Evolutionary conservation across 2,113 vertebrate genomes (phyloP), one percentile per base, ranked within the genome.

Genomic region (Laterallus jamaicensis): DNA sequence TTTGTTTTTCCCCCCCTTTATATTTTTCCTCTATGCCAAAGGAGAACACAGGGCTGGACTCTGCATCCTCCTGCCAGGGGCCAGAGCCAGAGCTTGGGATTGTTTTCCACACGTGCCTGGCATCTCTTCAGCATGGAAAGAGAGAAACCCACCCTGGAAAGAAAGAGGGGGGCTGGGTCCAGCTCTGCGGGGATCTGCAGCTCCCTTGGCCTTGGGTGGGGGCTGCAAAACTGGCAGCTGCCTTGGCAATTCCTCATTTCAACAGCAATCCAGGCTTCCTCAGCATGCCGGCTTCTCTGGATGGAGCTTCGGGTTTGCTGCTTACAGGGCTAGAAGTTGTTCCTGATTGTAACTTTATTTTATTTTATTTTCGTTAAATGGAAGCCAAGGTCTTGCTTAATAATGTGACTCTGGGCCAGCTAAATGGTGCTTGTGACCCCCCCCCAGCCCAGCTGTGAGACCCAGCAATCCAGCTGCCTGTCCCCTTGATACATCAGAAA

Each of bases 281-380:
- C 4, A 3, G 8, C 5, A 3, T 21, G 24, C 63, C 21, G 2
- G 20, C 12, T 31, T 17, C 17, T 6, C 6, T 9, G 0, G 22
- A 8, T 3, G 16, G 21, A 55, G n/a, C 21, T 63, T 63, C n/a
- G 22, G 6, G 11, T 67, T 42, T 31, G 25, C 47, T 52, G 2
- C 35, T 52, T 52, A 29, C 55, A 31, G 83, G 73, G 44, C 21
- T 42, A 12, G 28, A 3, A 1, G 8, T 24, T 55, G 18, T 70
- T 17, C 6, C 14, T 44, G 8, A 47, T 1, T 21, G 40, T 52
- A 7, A 21, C 13, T 40, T 13, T 40, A 40, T 47, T 47, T 50
- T 50, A 50, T 54, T 26, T 47, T 54, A 24, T 52, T 52, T 54
- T 44, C 5, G 52, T 47, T 20, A 18, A 67, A 50, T 40, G 29